Base-by-base conservation (phyloP, 2,888 invertebrate species). In the Patella pellucida region DNA sequence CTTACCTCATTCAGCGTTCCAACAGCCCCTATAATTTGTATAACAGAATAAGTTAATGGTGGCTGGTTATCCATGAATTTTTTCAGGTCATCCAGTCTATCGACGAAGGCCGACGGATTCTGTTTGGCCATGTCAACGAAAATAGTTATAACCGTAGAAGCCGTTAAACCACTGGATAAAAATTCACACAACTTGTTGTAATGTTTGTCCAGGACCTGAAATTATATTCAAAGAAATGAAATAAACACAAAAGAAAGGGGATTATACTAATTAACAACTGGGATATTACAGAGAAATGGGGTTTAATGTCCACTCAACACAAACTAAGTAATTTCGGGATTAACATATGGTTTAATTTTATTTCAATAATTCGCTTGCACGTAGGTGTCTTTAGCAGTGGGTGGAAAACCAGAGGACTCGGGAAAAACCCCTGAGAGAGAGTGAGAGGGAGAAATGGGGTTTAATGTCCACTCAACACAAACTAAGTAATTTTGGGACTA, bases 121-220 rank as follows among this genome's bases (percentile, higher is more conserved):
- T 93, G 93, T 82, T 94, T 93, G 12, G 95, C 94, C 92, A 96
- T 93, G 86, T 95, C 94, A 31, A 95, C 92, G 85, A 97, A 94
- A 79, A 96, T 94, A 88, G 94, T 94, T 87, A 95, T 92, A 41
- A 95, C 94, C 69, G 94, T 93, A 31, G 93, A 92, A 16, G 93
- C 93, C 31, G 94, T 93, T 75, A 93, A 92, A 27, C 93, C 92
- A 83, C 92, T 90, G 83, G 92, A 92, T 74, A 97, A 92, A 88
- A 95, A 96, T 69, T 95, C 95, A 87, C 95, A 94, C 77, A 97
- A 92, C 90, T 95, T 95, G 0, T 95, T 94, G 69, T 97, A 93
- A 87, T 96, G 95, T 0, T 95, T 94, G 91, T 95, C 95, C 83
- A 97, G 91, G 4, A 96, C 92, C 94, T 95, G 89, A 54, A 89